Conservation (phyloP, 2,888 invertebrate genomes). For the Xestia ashworthii region DNA sequence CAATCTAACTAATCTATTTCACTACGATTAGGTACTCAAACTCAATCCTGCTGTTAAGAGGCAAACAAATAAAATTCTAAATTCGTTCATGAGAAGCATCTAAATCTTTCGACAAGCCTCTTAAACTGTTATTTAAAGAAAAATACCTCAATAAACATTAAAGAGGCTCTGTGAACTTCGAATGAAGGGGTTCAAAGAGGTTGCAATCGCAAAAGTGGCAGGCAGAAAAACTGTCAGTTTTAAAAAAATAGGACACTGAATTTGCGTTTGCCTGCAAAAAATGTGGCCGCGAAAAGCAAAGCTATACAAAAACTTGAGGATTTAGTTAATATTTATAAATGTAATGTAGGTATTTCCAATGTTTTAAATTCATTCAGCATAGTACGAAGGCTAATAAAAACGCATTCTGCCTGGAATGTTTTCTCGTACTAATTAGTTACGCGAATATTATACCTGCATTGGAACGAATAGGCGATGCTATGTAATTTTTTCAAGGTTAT, state of each 20-base stretch:
- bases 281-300: neutral
- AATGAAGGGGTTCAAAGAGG: conserved; percentile 29
- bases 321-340: conserved; percentile 19
- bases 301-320: conserved; percentile 25
- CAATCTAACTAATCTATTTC: neutral
- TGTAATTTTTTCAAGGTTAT: conserved; percentile 40
- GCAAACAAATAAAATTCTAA: neutral
- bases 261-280: conserved; percentile 36
- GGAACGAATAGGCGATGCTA: conserved; percentile 43
- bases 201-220: conserved; percentile 19
- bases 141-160: conserved; percentile 1
- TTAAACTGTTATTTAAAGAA: neutral
- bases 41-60: neutral
- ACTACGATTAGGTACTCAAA: neutral
- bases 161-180: conserved; percentile 3
- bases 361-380: conserved; percentile 21
- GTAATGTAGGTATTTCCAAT: conserved; percentile 11
- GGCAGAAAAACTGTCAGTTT: conserved; percentile 20
- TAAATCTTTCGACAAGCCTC: neutral
- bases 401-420: conserved; percentile 36
- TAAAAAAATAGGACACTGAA: conserved; percentile 21
- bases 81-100: neutral
- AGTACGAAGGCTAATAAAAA: conserved; percentile 14
- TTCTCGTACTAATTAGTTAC: conserved; percentile 58
- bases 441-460: conserved; percentile 41